Base-by-base conservation (phyloP, 2,797 vertebrate genomes). In the Sebastes paucispinis region DNA sequence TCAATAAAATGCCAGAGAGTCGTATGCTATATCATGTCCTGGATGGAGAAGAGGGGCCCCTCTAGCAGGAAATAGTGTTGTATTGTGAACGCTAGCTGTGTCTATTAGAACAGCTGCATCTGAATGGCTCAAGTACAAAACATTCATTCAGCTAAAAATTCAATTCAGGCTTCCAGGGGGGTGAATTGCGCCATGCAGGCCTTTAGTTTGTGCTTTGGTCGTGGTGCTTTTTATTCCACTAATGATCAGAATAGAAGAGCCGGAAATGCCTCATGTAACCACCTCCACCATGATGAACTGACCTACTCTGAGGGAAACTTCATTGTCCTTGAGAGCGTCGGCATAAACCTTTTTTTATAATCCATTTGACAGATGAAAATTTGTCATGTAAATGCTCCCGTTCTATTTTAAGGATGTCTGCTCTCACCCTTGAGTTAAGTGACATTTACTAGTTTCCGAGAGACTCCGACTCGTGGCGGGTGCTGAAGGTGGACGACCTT, bases 21-120 rank as follows among this genome's bases (percentile, higher is more conserved):
- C 50, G 52, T 57, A 36, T 32, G 62, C 75, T 65, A 52, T 13
- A 75, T 73, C 60, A 58, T 64, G 59, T 76, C 55, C 12, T 66
- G 34, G n/a, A 29, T 50, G 32, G 58, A 62, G 72, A 34, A 52
- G 43, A 81, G 60, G 57, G 69, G 64, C 68, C 70, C 70, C 65
- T 81, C 36, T 14, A 36, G 66, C 52, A 69, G 65, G 65, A 78
- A 75, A 67, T 34, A 68, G 57, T 32, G 67, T 83, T 81, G 74
- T 78, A 68, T 64, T 69, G 69, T 73, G 66, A 62, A 79, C 63
- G 43, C 59, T 58, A 39, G 58, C 36, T 16, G 32, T 54, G 59
- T 73, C 65, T 83, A 68, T 87, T 25, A 66, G 60, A 88, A 73
- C 73, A 87, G 78, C 80, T 88, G 84, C 83, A 78, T 88, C 71